Percentiles rank a stretch among this genome's conserved stretches.
phyloP scores from a whole-genome alignment of 64 coral and sea anemone species.

The Hydrozoanthus tunicans region DNA sequence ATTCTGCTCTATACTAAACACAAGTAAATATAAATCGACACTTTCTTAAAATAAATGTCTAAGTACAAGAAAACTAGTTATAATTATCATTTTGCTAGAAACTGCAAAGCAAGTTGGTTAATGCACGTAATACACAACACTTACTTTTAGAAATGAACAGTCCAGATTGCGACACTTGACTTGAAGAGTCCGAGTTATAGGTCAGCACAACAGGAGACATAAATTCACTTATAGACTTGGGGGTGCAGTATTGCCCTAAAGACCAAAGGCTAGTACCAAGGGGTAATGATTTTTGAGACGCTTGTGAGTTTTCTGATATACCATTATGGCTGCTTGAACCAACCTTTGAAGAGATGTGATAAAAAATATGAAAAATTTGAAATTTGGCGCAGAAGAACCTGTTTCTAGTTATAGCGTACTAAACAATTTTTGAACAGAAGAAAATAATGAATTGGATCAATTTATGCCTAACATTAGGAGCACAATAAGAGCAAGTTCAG shows the following conservation, averaged over 20 bases:
- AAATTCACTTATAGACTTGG: constrained; percentile 9
- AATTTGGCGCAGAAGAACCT: neutral
- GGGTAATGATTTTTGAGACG: neutral
- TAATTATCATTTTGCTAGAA: too few relatives aligned
- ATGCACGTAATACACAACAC: neutral
- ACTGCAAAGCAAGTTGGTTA: too few relatives aligned
- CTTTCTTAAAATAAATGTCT: too few relatives aligned
- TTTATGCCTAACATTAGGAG: neutral
- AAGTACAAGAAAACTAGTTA: too few relatives aligned
- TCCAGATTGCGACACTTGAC: neutral
- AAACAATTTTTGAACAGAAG: neutral
- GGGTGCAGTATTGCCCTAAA: constrained; percentile 9
- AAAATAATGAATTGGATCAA: neutral
- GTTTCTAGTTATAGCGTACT: too few relatives aligned
- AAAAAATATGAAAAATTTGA: neutral
- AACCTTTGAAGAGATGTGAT: neutral
- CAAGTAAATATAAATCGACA: too few relatives aligned
- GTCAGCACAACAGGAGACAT: constrained; percentile 11
- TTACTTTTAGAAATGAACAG: neutral
- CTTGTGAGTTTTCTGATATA: neutral
- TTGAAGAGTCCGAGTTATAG: neutral
- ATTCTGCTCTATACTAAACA: too few relatives aligned
- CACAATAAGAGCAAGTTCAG: too few relatives aligned
- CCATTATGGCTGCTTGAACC: neutral
- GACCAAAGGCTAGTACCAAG: neutral